These are phyloP conservation scores for Leucoraja ocellata DNA, from an alignment of 2,797 vertebrate species.

Conservation along the genomic window DNA sequence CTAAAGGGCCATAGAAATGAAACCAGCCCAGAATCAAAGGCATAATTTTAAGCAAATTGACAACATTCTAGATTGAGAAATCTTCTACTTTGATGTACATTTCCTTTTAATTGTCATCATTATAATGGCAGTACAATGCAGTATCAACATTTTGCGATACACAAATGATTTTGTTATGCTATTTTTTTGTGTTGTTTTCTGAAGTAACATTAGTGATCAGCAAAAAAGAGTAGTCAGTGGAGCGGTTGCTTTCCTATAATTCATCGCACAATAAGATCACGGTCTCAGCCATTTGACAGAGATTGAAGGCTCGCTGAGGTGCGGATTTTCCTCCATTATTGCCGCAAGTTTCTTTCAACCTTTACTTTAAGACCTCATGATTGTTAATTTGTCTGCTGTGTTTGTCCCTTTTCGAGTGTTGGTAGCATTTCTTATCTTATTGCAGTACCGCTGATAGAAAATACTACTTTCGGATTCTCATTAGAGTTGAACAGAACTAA, in stretches of 20 bases:
- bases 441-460: not conserved
- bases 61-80: not conserved
- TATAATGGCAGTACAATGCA: not conserved
- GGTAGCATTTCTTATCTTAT: not conserved
- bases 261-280: not conserved
- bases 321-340: not conserved
- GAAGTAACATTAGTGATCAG: no score
- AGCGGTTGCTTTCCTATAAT: not conserved
- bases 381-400: not conserved
- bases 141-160: not conserved
- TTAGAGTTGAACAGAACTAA: not conserved
- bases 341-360: not conserved
- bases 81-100: not conserved
- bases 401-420: not conserved
- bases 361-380: no score
- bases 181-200: not conserved
- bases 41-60: not conserved
- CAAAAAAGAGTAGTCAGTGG: not conserved
- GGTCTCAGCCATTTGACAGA: not conserved
- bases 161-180: not conserved
- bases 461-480: no score
- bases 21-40: not conserved
- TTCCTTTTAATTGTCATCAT: not conserved
- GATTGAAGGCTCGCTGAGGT: not conserved
- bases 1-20: not conserved